Evolutionary conservation across 2,888 invertebrate genomes (phyloP).

Genomic region (Temnothorax rugatulus): DNA sequence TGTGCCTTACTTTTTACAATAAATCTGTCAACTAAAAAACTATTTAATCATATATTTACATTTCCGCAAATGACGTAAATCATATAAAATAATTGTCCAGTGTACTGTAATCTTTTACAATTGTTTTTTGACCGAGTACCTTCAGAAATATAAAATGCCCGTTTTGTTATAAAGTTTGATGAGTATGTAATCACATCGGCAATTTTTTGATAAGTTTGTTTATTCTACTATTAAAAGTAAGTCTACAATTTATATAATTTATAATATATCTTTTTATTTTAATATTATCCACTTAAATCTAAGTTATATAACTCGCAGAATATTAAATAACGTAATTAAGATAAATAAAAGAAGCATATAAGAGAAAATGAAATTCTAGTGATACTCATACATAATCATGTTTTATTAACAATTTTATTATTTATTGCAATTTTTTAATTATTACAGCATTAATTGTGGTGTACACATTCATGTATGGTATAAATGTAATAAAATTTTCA

Average conservation of each 20-base stretch:
- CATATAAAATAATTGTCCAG: neutral
- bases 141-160: neutral
- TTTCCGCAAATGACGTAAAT: neutral
- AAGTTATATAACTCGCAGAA: no score
- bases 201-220: no score
- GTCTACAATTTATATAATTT: neutral
- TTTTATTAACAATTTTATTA: no score
- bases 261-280: neutral
- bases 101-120: neutral
- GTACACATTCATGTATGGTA: no score
- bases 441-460: no score
- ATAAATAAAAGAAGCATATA: no score
- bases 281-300: neutral
- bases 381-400: no score
- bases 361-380: no score
- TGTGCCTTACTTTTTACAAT: neutral
- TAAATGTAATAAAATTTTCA: no score
- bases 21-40: neutral
- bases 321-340: no score
- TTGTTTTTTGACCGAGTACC: neutral
- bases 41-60: neutral
- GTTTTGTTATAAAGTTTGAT: neutral
- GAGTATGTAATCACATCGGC: neutral
- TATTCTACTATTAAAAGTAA: no score
- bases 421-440: no score